Evolutionary conservation across 1,140 invertebrate genomes (phyloP).

Genomic region (Aphelinus certus): DNA sequence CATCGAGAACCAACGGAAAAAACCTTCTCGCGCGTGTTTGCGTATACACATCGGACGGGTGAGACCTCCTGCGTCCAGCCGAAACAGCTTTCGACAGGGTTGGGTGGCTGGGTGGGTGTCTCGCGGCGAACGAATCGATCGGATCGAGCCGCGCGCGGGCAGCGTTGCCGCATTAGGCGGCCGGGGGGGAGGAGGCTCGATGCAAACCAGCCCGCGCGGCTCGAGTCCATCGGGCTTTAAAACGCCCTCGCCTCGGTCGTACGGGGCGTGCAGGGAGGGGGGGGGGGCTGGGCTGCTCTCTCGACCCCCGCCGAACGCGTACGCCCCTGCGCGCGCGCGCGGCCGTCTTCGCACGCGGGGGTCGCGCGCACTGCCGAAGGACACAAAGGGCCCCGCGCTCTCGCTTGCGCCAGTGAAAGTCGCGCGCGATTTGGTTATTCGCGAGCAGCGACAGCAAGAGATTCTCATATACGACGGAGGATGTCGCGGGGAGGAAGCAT

Average conservation of each 20-base stretch:
- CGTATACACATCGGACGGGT: neutral
- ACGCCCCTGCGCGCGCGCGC: neutral
- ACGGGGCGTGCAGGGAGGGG: too few species aligned
- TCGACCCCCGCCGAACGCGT: neutral
- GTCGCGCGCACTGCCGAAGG: constrained; percentile 22
- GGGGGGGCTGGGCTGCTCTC: neutral
- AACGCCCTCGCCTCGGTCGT: too few species aligned
- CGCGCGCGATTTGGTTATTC: constrained; percentile 30
- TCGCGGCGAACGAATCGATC: neutral
- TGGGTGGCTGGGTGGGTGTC: too few species aligned
- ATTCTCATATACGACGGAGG: constrained; percentile 32
- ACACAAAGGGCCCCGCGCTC: neutral
- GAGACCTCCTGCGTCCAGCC: neutral
- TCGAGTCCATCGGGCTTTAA: too few species aligned
- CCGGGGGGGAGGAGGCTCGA: neutral
- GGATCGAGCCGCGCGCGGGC: neutral
- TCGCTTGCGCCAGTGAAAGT: constrained; percentile 21
- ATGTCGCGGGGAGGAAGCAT: constrained; percentile 29
- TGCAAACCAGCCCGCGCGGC: neutral
- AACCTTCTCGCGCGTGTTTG: neutral
- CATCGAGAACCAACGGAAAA: too few species aligned
- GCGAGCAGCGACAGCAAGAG: constrained; percentile 29
- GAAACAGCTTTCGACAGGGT: too few species aligned
- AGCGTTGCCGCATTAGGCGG: constrained; percentile 15
- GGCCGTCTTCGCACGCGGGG: neutral